Evolutionary conservation across 2,888 invertebrate species (phyloP).

Genomic region (Clepsis dumicolana): DNA sequence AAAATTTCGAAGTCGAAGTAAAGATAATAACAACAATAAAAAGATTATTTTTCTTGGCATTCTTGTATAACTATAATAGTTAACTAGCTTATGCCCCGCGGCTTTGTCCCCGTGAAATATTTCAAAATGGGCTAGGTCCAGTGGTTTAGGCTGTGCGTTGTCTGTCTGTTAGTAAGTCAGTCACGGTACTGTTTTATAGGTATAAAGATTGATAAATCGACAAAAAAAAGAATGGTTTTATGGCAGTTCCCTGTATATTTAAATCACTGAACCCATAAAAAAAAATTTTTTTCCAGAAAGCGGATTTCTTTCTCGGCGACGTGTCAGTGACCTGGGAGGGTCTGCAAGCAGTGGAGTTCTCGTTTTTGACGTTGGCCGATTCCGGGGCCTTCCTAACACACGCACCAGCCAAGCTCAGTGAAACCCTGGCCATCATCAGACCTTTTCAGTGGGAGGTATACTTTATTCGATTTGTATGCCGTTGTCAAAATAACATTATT

Average conservation of each 20-base stretch:
- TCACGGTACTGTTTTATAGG: too few relatives aligned
- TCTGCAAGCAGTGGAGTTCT: constrained; percentile 90
- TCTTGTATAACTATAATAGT: too few relatives aligned
- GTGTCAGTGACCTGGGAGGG: constrained; percentile 91
- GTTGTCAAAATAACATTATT: not conserved
- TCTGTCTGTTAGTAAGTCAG: too few relatives aligned
- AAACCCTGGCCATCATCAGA: constrained; percentile 90
- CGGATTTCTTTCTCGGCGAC: constrained; percentile 91
- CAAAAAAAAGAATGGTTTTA: not conserved
- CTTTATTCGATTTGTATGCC: not conserved
- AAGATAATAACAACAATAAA: too few relatives aligned
- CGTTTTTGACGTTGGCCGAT: constrained; percentile 91
- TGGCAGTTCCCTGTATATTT: not conserved
- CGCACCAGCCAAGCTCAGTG: constrained; percentile 90
- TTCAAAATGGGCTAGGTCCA: too few relatives aligned
- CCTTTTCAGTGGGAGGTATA: constrained; percentile 91
- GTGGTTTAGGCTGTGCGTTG: too few relatives aligned
- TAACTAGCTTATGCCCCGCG: too few relatives aligned
- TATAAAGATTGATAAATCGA: not conserved
- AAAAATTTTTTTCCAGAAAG: constrained; percentile 76
- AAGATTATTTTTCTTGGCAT: too few relatives aligned
- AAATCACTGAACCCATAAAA: not conserved
- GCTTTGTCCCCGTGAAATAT: too few relatives aligned
- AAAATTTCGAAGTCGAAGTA: too few relatives aligned
- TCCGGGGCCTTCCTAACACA: constrained; percentile 92